Percentiles rank a stretch among this genome's conserved stretches.
Evolutionary conservation across 2,113 vertebrate species (phyloP).

Genomic region (Paramisgurnus dabryanus): DNA sequence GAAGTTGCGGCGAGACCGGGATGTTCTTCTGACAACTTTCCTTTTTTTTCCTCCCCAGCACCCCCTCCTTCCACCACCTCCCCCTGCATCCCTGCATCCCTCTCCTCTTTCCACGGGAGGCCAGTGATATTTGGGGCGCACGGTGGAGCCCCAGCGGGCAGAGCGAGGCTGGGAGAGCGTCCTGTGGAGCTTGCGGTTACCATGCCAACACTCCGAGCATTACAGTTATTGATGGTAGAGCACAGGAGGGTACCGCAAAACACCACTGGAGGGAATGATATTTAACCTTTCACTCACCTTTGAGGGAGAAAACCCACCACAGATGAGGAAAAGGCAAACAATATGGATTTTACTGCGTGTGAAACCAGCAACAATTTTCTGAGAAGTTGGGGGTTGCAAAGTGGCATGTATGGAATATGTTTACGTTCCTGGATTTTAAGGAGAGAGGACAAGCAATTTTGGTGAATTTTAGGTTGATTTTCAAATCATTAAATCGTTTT

Average conservation of each 20-base stretch:
- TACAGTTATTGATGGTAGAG: neutral
- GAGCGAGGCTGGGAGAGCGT: constrained; percentile 5
- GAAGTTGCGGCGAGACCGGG: constrained; percentile 79
- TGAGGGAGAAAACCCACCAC: constrained; percentile 20
- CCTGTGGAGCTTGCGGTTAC: constrained; percentile 24
- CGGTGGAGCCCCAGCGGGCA: constrained; percentile 45
- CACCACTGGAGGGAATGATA: constrained; percentile 21
- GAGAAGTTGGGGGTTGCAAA: neutral
- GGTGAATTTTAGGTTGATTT: too few relatives aligned
- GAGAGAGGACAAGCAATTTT: too few relatives aligned
- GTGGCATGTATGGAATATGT: too few relatives aligned
- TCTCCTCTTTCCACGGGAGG: constrained; percentile 57
- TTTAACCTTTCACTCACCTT: constrained; percentile 40
- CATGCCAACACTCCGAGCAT: constrained; percentile 8
- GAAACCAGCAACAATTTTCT: neutral
- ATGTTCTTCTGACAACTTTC: constrained; percentile 77
- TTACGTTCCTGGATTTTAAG: too few relatives aligned
- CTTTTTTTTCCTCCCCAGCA: constrained; percentile 17
- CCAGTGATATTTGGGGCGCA: constrained; percentile 49
- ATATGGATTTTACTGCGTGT: neutral
- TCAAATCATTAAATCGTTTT: too few relatives aligned
- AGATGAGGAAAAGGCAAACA: constrained; percentile 22
- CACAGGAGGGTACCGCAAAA: constrained; percentile 12
- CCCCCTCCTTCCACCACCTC: constrained; percentile 62
- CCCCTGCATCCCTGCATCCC: constrained; percentile 62